Evolutionary conservation across 1,140 invertebrate genomes (phyloP).

Genomic region (Ostrea edulis): DNA sequence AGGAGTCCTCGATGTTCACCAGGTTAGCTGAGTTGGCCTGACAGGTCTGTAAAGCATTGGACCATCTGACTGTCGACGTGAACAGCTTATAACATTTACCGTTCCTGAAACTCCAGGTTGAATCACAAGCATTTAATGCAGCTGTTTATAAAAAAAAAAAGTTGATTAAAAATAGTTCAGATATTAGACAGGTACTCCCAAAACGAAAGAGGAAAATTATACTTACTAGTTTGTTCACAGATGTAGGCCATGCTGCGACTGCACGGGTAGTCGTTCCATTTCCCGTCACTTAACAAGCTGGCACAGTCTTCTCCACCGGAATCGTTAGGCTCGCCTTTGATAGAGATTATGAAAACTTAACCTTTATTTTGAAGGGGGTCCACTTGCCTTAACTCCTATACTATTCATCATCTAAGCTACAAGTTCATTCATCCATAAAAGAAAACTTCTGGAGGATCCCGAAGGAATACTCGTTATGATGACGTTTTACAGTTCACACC

Average conservation of each 20-base stretch:
- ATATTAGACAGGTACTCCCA: neutral
- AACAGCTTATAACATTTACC: neutral
- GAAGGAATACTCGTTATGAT: too few species aligned
- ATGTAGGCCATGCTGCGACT: conserved; percentile 3
- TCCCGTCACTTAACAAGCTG: neutral
- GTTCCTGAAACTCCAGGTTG: conserved; percentile 7
- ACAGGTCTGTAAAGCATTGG: neutral
- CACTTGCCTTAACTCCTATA: too few species aligned
- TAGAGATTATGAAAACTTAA: neutral
- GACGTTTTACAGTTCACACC: too few species aligned
- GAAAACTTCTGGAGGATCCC: too few species aligned
- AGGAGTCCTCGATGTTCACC: neutral
- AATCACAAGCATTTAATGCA: neutral
- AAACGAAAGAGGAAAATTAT: neutral
- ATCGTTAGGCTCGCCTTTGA: neutral
- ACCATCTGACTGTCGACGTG: neutral
- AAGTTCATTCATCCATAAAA: too few species aligned
- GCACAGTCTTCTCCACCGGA: neutral
- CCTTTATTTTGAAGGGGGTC: too few species aligned
- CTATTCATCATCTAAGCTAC: too few species aligned
- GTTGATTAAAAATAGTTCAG: neutral
- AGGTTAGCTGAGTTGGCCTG: conserved; percentile 31
- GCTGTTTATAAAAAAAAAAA: neutral
- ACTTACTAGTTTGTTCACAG: conserved; percentile 9
- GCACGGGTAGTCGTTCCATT: conserved; percentile 2